phyloP scores from a whole-genome alignment of 2,797 vertebrate species.

The Rhinatrema bivittatum region DNA sequence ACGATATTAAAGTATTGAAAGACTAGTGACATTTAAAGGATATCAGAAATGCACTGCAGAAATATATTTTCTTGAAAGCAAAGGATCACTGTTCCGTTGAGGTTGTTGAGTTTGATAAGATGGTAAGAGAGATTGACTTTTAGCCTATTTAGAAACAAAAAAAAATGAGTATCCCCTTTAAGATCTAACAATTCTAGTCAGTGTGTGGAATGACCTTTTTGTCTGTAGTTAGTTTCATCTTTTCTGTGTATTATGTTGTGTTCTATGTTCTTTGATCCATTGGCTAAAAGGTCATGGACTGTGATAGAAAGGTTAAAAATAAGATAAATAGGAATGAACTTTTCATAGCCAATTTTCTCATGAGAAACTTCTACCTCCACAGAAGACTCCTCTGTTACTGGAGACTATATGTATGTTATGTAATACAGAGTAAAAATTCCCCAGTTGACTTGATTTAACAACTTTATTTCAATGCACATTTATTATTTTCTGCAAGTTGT shows the following conservation, averaged over 20 bases:
- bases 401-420: neutral
- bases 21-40: neutral
- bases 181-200: neutral
- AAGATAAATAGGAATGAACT: slow-evolving; percentile 10
- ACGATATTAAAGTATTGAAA: neutral
- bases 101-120: slow-evolving; percentile 11
- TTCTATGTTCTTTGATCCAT: slow-evolving; percentile 14
- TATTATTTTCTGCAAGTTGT: too few relatives aligned
- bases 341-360: slow-evolving; percentile 16
- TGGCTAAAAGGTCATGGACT: slow-evolving; percentile 13
- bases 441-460: neutral
- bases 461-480: neutral
- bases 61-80: neutral
- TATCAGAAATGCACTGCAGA: neutral
- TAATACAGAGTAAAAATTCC: neutral
- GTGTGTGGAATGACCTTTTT: slow-evolving; percentile 9
- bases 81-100: neutral
- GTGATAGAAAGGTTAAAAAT: slow-evolving; percentile 18
- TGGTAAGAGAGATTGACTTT: slow-evolving; percentile 13
- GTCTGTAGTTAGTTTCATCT: slow-evolving; percentile 4
- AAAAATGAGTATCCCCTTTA: neutral
- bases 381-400: slow-evolving; percentile 7
- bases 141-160: neutral
- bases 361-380: slow-evolving; percentile 4
- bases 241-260: neutral